Conservation (phyloP, 2,113 vertebrate species). For the Hippocampus abdominalis region DNA sequence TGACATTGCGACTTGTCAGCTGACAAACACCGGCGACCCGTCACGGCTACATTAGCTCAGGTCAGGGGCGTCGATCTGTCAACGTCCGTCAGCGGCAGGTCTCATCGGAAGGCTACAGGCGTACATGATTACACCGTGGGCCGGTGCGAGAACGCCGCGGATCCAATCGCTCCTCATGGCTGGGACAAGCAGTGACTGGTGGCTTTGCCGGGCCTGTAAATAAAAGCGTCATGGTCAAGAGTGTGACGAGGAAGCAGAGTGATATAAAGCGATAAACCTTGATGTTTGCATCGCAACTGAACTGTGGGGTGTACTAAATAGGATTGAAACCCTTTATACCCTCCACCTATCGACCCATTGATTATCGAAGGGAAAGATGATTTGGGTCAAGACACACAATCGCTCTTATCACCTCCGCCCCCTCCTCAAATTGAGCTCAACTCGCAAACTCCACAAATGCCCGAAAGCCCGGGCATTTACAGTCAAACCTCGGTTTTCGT, state of each 20-base stretch:
- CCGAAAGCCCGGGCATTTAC: too few species aligned
- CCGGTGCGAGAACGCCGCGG: slow-evolving; percentile 9
- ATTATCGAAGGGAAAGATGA: not conserved
- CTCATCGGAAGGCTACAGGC: slow-evolving; percentile 26
- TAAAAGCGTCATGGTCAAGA: slow-evolving; percentile 1
- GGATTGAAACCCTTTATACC: not conserved
- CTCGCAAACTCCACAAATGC: too few species aligned
- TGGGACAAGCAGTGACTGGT: slow-evolving; percentile 23
- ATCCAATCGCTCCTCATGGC: slow-evolving; percentile 32
- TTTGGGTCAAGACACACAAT: not conserved
- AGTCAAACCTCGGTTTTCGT: too few species aligned
- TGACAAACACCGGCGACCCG: slow-evolving; percentile 28
- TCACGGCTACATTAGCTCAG: slow-evolving; percentile 7
- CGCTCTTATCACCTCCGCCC: too few species aligned
- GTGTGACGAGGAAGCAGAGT: not conserved
- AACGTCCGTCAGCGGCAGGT: slow-evolving; percentile 35
- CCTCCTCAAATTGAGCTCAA: too few species aligned
- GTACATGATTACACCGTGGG: slow-evolving; percentile 29
- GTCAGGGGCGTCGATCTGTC: slow-evolving; percentile 54
- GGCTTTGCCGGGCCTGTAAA: slow-evolving; percentile 19
- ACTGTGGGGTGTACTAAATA: not conserved
- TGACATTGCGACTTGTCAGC: not conserved
- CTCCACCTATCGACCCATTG: not conserved
- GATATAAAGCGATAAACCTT: slow-evolving; percentile 13
- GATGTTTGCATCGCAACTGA: not conserved